Evolutionary conservation across 2,113 vertebrate genomes (phyloP).

Genomic region (Cavia aperea): DNA sequence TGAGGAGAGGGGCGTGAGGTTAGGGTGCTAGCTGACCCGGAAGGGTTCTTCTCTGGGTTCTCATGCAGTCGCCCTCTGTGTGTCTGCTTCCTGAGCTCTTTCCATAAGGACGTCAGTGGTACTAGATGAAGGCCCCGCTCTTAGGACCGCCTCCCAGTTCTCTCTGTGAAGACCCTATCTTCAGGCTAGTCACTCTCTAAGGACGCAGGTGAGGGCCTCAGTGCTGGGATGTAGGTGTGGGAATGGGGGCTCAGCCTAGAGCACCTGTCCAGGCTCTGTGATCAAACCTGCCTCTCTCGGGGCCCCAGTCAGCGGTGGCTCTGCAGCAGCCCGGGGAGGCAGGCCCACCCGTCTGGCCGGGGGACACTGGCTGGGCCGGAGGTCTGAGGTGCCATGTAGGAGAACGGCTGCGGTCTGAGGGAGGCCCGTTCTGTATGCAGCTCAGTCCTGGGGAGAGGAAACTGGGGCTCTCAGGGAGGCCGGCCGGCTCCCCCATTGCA

Average conservation of each 20-base stretch:
- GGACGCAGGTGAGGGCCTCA: not conserved
- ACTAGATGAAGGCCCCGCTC: not conserved
- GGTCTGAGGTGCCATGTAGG: not conserved
- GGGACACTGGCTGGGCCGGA: not conserved
- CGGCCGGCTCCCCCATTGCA: constrained; percentile 19
- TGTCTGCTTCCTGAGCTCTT: not conserved
- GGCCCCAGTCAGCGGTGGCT: not conserved
- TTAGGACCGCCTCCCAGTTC: not conserved
- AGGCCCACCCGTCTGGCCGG: not conserved
- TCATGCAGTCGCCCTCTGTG: rapidly evolving
- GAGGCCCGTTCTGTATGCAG: constrained; percentile 59
- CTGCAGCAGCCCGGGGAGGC: not conserved
- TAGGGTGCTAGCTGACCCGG: not conserved
- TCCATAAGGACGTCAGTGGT: not conserved
- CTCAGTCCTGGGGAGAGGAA: constrained; percentile 57
- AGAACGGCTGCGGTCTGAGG: not conserved
- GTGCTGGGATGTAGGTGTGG: too few species aligned
- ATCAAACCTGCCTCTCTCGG: not conserved
- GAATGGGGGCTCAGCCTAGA: not conserved
- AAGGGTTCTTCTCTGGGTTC: rapidly evolving
- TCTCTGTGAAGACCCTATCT: not conserved
- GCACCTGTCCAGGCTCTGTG: not conserved
- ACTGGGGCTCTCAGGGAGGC: constrained; percentile 25
- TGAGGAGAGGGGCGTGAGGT: not conserved
- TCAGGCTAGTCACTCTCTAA: not conserved